These are phyloP conservation scores for Oscheius sp. DNA, from an alignment of 1,140 invertebrate species.

Conservation along the genomic window DNA sequence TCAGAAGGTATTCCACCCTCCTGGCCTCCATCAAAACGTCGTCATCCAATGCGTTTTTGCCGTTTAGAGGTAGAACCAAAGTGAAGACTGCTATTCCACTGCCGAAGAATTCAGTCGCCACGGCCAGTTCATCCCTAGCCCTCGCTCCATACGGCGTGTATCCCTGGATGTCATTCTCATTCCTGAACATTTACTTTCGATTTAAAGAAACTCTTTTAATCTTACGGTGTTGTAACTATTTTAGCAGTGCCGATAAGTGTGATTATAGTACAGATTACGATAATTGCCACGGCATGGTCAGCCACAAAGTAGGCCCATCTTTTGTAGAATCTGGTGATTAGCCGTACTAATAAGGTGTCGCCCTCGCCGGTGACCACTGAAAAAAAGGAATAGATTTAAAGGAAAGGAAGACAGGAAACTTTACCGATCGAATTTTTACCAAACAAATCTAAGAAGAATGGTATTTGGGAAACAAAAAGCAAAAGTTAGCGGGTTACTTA, in stretches of 20 bases:
- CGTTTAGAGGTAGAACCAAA: conserved; percentile 9
- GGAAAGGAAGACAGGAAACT: too few relatives aligned
- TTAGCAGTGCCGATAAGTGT: conserved; percentile 50
- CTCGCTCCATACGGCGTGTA: conserved; percentile 31
- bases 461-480: too few relatives aligned
- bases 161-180: conserved; percentile 28
- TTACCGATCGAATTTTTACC: too few relatives aligned
- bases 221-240: conserved; percentile 50
- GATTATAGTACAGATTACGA: conserved; percentile 51
- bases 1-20: conserved; percentile 39
- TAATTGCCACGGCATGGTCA: conserved; percentile 49
- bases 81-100: conserved; percentile 31
- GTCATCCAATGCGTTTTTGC: conserved; percentile 18
- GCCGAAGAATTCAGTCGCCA: conserved; percentile 23
- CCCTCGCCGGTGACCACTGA: too few relatives aligned
- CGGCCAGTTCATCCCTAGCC: conserved; percentile 24
- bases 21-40: conserved; percentile 21
- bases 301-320: conserved; percentile 59
- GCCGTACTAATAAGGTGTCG: not conserved
- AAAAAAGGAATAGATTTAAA: too few relatives aligned
- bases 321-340: conserved; percentile 34
- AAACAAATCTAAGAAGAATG: too few relatives aligned
- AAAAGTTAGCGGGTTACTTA: too few relatives aligned
- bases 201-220: not conserved
- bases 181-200: conserved; percentile 2